Evolutionary conservation across 2,113 vertebrate genomes (phyloP), one percentile per base, ranked within the genome.

Genomic region (Calyptomena viridis): DNA sequence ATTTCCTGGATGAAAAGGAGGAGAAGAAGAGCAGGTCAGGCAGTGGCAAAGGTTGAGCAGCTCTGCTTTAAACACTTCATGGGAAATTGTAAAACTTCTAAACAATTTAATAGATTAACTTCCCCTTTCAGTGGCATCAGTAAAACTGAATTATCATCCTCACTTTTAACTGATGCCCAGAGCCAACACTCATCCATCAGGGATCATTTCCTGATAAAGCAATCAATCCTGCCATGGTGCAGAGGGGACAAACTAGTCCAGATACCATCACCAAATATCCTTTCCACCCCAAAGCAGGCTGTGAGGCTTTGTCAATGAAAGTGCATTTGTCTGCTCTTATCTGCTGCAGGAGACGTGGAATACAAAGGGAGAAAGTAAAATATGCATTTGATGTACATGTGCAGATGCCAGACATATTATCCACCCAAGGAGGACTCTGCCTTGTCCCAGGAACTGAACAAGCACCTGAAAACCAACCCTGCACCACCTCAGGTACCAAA

Each of bases 121-220:
- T 93, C 82, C 76, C 93, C 87, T 95, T 64, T 84, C 87, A 11
- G 91, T 83, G 78, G 82, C 89, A 95, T 97, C 96, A 74, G 93
- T 95, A 95, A 96, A 95, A 94, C 87, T 96, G 95, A 97, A 90
- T 96, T 92, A 95, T 95, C 90, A 74, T 67, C 87, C 75, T 81
- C 79, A n/a, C 94, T 93, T 56, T 35, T 78, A 86, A 96, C 39
- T 78, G 92, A 95, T 95, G 94, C 44, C 92, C 77, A 46, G 79
- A 52, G 82, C 92, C 72, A 67, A 14, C 3, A 40, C 63, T 27
- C 95, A 96, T 96, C 94, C 95, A 96, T 96, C 95, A 97, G 82
- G 92, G 94, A 97, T 94, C 87, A 86, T 67, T 84, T 80, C 8
- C 72, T 59, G 93, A 93, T 81, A 86, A 56, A 90, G 46, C 90